phyloP scores from a whole-genome alignment of 2,797 vertebrate species.

The Anas flavirostris region DNA sequence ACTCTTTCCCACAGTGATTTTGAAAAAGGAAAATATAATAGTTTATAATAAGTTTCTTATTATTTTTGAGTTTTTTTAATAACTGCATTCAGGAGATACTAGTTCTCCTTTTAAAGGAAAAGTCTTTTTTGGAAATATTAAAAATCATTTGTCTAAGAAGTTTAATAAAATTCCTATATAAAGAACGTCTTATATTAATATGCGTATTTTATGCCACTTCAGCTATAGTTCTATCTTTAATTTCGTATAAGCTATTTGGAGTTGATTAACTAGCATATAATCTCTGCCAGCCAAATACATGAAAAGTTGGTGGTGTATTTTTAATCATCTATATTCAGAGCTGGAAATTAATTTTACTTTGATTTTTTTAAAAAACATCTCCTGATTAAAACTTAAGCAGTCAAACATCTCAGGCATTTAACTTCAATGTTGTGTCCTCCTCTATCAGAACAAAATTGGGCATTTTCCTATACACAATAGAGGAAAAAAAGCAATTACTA shows the following conservation, averaged over 20 bases:
- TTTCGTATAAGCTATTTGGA: conserved; percentile 63
- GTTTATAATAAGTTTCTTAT: neutral
- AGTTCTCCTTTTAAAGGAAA: neutral
- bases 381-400: conserved; percentile 83
- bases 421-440: conserved; percentile 83
- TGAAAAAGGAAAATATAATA: neutral
- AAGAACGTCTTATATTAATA: conserved; percentile 56
- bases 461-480: conserved; percentile 84
- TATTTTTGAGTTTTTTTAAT: neutral
- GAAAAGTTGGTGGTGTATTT: conserved; percentile 75
- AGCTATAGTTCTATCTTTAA: conserved; percentile 65
- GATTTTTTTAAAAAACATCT: conserved; percentile 71
- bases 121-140: conserved; percentile 22
- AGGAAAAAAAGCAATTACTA: conserved; percentile 89
- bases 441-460: conserved; percentile 80
- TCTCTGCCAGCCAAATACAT: conserved; percentile 66
- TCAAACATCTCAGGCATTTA: conserved; percentile 82
- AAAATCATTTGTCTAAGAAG: conserved; percentile 37
- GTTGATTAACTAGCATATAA: conserved; percentile 72
- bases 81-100: neutral
- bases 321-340: conserved; percentile 81
- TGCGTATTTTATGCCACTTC: conserved; percentile 49
- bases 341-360: conserved; percentile 80
- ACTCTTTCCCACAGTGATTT: neutral
- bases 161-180: conserved; percentile 56